Evolutionary conservation across 2,888 invertebrate genomes (phyloP), one percentile per base, ranked within the genome.

Genomic region (Blera fallax): DNA sequence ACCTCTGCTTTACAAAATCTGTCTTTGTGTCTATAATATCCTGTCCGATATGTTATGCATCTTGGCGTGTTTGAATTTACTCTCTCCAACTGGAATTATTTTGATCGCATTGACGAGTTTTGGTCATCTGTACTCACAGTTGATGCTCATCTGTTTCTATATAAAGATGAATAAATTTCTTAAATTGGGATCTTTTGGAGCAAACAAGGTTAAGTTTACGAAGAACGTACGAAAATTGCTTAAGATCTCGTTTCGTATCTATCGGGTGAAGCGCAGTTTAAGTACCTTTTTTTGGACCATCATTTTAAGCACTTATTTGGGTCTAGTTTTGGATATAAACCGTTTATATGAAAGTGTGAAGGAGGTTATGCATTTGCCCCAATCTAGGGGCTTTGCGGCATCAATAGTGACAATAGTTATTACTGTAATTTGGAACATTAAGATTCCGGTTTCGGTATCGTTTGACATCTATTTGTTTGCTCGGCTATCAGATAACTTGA

Each of bases 101-200:
- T n/a, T 70, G 56, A 2, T 1, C 0, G 5, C 24, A 3, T 0
- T 45, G n/a, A 43, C 21, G 8, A 11, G 11, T 11, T 4, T 56
- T 0, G 70, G 32, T 0, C 18, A 56, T 32, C 8, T 70, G n/a
- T 70, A 70, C 24, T 16, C 56, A 1, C 56, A 56, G 32, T 5
- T 70, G 32, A 21, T 70, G 43, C 10, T 67, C 14, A 50, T 67
- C 16, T 21, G 52, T 14, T 52, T 67, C 27, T 67, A 52, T 3
- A 34, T n/a, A 8, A 56, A 70, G 21, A 58, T 58, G 45, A 14
- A 32, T 10, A 5, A 45, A 14, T 14, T 45, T 3, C 34, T 70
- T 3, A 4, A 21, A 16, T 21, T 6, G 0, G 4, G 1, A 0
- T 6, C n/a, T 0, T 1, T 16, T 0, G 3, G 4, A 14, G 14